phyloP scores from a whole-genome alignment of 35 echinoderm and acorn worm species.

The Diadema setosum region DNA sequence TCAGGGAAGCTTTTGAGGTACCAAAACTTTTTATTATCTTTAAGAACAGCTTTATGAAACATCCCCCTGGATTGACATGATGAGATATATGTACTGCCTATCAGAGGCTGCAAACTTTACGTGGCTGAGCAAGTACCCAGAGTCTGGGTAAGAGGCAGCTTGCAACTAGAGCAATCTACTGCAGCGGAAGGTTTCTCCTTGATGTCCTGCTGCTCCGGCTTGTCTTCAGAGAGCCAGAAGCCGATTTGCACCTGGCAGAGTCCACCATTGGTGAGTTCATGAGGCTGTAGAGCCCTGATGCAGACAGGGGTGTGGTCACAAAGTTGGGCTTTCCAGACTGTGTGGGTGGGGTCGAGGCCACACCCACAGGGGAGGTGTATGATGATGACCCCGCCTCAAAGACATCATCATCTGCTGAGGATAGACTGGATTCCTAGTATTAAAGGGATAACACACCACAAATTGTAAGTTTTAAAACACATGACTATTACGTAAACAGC shows the following conservation, averaged over 20 bases:
- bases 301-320: conserved; percentile 21
- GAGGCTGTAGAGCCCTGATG: conserved; percentile 9
- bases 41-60: too few relatives aligned
- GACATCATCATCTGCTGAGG: not conserved
- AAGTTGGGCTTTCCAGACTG: not conserved
- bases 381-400: not conserved
- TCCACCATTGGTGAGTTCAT: conserved; percentile 35
- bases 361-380: not conserved
- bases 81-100: too few relatives aligned
- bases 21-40: too few relatives aligned
- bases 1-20: too few relatives aligned
- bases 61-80: too few relatives aligned
- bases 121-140: too few relatives aligned
- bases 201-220: not conserved
- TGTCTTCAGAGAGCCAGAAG: not conserved
- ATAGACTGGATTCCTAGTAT: not conserved
- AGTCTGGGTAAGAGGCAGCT: too few relatives aligned
- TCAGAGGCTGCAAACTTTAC: too few relatives aligned
- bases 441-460: too few relatives aligned
- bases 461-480: too few relatives aligned
- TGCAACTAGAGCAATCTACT: too few relatives aligned
- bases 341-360: not conserved
- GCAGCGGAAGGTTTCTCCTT: not conserved
- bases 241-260: not conserved
- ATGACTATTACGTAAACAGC: too few relatives aligned